These are phyloP conservation scores for Piaya cayana DNA, from an alignment of 2,113 vertebrate species.

Conservation along the genomic window DNA sequence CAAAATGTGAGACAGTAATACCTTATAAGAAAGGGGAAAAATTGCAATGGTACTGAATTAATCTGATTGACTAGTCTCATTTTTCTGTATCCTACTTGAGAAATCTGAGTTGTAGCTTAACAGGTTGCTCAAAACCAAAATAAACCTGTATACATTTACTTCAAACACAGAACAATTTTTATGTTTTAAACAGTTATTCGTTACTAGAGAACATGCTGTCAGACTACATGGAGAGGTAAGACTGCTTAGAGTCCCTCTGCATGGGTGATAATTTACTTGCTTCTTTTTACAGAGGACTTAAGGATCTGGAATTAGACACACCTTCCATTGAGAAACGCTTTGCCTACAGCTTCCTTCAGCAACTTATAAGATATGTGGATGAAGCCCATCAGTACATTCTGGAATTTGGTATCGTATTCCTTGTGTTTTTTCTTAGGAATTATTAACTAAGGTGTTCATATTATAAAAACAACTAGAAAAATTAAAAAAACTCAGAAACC, in stretches of 20 bases:
- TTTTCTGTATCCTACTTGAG: background rate
- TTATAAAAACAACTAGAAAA: background rate
- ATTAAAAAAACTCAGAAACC: background rate
- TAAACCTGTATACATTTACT: background rate
- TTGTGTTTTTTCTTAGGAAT: background rate
- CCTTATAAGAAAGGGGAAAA: background rate
- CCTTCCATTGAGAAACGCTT: conserved; percentile 96
- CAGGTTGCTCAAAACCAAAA: background rate
- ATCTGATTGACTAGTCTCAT: background rate
- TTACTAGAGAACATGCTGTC: background rate
- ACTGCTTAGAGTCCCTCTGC: background rate
- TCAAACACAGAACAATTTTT: background rate
- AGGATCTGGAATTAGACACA: conserved; percentile 91
- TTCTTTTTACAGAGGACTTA: conserved; percentile 81
- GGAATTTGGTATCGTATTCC: conserved; percentile 83
- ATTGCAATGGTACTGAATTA: background rate
- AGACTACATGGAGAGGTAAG: background rate
- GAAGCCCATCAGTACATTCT: conserved; percentile 92
- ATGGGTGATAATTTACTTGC: background rate
- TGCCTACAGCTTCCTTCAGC: conserved; percentile 94
- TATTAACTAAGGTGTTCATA: background rate
- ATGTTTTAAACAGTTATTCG: background rate
- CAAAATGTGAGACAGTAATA: background rate
- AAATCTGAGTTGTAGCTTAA: background rate
- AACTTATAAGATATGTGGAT: conserved; percentile 92